phyloP scores from a whole-genome alignment of 2,797 vertebrate species.

The Melanogrammus aeglefinus region DNA sequence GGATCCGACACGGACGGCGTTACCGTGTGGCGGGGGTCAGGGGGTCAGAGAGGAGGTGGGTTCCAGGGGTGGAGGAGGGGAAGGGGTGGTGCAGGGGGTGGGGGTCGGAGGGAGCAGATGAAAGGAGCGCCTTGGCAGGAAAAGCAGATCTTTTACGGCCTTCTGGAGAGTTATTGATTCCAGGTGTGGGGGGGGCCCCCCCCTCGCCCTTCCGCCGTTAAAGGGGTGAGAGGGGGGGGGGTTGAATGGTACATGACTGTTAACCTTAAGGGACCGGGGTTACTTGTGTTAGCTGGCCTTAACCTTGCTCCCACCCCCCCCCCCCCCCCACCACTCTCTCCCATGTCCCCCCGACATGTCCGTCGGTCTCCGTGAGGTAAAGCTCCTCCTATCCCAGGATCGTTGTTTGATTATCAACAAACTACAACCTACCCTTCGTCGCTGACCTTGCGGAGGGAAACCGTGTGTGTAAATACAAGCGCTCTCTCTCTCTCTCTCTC shows the following conservation, averaged over 20 bases:
- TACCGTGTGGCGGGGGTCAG: constrained; percentile 54
- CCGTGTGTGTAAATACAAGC: background rate
- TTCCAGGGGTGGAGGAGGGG: constrained; percentile 23
- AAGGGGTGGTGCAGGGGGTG: background rate
- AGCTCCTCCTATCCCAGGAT: no score
- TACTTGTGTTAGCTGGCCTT: background rate
- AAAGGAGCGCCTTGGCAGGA: constrained; percentile 65
- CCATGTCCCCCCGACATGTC: no score
- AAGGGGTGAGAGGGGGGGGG: constrained; percentile 42
- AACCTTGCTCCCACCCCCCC: background rate
- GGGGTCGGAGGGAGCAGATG: constrained; percentile 58
- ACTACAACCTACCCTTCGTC: background rate
- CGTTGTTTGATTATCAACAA: background rate
- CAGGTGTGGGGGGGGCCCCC: constrained; percentile 41
- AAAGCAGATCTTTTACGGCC: constrained; percentile 70
- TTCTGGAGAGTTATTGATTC: constrained; percentile 71
- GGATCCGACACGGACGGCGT: constrained; percentile 54
- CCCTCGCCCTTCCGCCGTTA: background rate
- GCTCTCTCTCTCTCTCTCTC: background rate
- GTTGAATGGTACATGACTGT: constrained; percentile 62
- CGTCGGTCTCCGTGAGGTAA: no score
- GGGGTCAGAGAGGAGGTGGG: constrained; percentile 27
- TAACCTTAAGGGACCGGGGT: constrained; percentile 55
- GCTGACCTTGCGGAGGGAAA: background rate
- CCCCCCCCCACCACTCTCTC: no score